Evolutionary conservation across 2,888 invertebrate species (phyloP).

Genomic region (Drosophila vallismaia): DNA sequence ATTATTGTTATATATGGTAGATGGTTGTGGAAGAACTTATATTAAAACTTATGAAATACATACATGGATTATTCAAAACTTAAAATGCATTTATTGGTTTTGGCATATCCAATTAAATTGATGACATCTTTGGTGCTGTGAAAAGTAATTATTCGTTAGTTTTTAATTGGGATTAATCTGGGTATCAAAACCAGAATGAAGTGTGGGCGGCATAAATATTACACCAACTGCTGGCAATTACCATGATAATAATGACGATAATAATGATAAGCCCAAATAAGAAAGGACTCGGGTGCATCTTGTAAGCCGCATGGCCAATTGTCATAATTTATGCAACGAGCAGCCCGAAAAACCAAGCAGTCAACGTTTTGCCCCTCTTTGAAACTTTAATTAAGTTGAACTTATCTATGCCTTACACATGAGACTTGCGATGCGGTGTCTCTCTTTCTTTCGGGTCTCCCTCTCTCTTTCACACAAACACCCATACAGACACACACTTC

Average conservation of each 20-base stretch:
- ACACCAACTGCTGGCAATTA: conserved; percentile 10
- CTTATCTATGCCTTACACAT: conserved; percentile 73
- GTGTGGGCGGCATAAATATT: conserved; percentile 26
- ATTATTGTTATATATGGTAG: too few relatives aligned
- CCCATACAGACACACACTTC: conserved; percentile 11
- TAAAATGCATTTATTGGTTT: too few relatives aligned
- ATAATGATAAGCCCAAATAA: conserved; percentile 13
- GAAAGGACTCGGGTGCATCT: conserved; percentile 39
- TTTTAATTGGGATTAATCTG: neutral
- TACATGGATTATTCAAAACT: neutral
- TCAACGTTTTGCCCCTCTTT: conserved; percentile 60
- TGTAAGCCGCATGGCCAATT: conserved; percentile 46
- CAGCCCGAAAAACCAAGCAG: conserved; percentile 43
- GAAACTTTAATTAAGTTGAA: conserved; percentile 75
- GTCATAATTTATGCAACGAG: conserved; percentile 63
- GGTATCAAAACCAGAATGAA: neutral
- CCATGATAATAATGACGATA: conserved; percentile 4
- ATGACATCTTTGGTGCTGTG: neutral
- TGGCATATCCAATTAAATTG: neutral
- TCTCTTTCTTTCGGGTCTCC: conserved; percentile 1
- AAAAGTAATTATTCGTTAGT: conserved; percentile 2
- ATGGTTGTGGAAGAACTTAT: too few relatives aligned
- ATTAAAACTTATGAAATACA: neutral
- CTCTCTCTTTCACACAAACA: conserved; percentile 4
- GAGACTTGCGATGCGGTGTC: conserved; percentile 48